A percentile compares a stretch with the other conserved stretches of the same genome.
Conservation (phyloP, 2,888 invertebrate genomes). For the Lacanobia wlatinum region DNA sequence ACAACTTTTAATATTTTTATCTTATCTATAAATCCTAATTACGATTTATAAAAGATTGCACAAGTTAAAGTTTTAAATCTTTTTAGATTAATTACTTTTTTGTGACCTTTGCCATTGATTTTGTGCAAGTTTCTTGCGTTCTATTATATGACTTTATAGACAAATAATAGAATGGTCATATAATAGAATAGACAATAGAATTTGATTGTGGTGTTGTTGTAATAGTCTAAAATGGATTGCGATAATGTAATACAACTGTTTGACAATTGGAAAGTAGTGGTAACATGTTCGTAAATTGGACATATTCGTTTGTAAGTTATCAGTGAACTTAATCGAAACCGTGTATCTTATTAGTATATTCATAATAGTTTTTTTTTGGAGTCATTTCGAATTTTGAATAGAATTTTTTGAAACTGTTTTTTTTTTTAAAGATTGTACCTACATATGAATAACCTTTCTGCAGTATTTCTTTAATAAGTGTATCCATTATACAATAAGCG, state of each 20-base stretch:
- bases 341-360: neutral
- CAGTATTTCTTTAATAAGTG: too few relatives aligned
- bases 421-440: too few relatives aligned
- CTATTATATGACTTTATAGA: slow-evolving; percentile 36
- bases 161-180: slow-evolving; percentile 31
- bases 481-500: too few relatives aligned
- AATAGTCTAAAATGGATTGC: slow-evolving; percentile 35
- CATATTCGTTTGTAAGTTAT: neutral
- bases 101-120: slow-evolving; percentile 64
- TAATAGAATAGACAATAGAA: slow-evolving; percentile 51
- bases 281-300: neutral
- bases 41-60: slow-evolving; percentile 53
- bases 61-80: slow-evolving; percentile 55
- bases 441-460: too few relatives aligned
- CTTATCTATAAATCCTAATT: slow-evolving; percentile 66
- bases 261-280: slow-evolving; percentile 24
- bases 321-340: neutral
- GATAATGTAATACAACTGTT: slow-evolving; percentile 20
- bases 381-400: too few relatives aligned
- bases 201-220: slow-evolving; percentile 31
- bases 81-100: slow-evolving; percentile 61
- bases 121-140: slow-evolving; percentile 47
- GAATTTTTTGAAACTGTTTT: too few relatives aligned
- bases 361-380: neutral
- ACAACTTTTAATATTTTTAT: slow-evolving; percentile 40